A percentile compares a stretch with the other conserved stretches of the same genome.
phyloP scores from a whole-genome alignment of 2,797 vertebrate genomes.

The Mus minutoides region DNA sequence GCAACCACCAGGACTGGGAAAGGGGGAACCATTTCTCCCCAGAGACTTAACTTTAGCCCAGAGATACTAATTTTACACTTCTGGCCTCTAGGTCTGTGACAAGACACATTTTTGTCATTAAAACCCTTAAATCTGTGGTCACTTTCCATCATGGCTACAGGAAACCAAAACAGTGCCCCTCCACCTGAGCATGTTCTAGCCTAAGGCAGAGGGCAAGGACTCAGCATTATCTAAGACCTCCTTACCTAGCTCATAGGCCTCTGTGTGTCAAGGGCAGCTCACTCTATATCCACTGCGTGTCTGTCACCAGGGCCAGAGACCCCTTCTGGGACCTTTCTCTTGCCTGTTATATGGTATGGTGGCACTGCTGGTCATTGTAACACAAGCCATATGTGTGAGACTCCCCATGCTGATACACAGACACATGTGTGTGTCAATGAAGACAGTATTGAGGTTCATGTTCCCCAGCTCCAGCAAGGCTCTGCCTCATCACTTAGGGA shows the following conservation, averaged over 20 bases:
- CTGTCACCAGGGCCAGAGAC: background rate
- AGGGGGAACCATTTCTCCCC: accelerated
- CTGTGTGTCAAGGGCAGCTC: too few species aligned
- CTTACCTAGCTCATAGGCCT: accelerated
- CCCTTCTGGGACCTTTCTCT: background rate
- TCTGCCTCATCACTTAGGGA: background rate
- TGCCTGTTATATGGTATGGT: background rate
- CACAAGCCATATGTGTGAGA: accelerated
- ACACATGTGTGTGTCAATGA: accelerated
- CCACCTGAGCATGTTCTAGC: accelerated
- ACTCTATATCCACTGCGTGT: background rate
- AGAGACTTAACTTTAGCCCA: background rate
- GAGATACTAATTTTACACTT: background rate
- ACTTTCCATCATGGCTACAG: accelerated
- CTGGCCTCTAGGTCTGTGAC: background rate
- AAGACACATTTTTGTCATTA: background rate
- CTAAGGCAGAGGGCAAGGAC: accelerated
- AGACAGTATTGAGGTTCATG: accelerated
- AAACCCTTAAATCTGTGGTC: accelerated
- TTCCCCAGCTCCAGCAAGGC: background rate
- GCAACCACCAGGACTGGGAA: background rate
- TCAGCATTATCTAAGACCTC: accelerated
- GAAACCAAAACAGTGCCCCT: accelerated
- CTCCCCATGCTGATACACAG: background rate
- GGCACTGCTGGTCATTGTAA: too few species aligned